Base-by-base conservation (phyloP, 2,888 invertebrate species). In the Tenthredo livida region DNA sequence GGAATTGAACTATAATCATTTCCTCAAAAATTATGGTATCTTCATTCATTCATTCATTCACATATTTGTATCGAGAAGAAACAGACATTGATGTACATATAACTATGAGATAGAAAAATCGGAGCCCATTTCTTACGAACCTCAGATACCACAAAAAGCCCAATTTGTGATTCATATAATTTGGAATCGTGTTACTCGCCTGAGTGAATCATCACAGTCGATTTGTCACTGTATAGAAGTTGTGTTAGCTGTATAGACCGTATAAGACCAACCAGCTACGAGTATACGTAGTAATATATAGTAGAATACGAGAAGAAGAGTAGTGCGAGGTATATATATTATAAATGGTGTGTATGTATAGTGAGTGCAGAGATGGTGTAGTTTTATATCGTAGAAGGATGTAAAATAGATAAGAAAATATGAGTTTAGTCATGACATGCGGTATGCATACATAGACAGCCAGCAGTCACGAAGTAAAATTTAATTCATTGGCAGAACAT, bases 321-420 rank as follows among this genome's bases (percentile, higher is more conserved):
- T n/a, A n/a, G n/a, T n/a, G n/a, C n/a, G n/a, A n/a, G n/a, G 33
- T 29, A 29, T 29, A 2, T 17, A 29, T 67, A 67, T 67, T 1
- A 6, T 67, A 72, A 72, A 72, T 72, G 10, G 61, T n/a, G n/a
- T n/a, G n/a, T n/a, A n/a, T n/a, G n/a, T 72, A 72, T 40, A 47
- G 75, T 29, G 40, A 73, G 40, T 17, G 21, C n/a, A n/a, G n/a
- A 73, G 43, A 25, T 10, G 37, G 6, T 15, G 40, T 50, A 10
- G 29, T 47, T 77, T 77, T n/a, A 29, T 77, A 47, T 47, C 50
- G 29, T 50, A 77, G 75, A 25, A 77, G 75, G 75, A 77, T 77
- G 75, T 77, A 50, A 73, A 21, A 15, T 73, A 77, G 75, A 77
- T 77, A 77, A 77, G 75, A 29, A 17, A 50, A 77, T 67, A 17